Conservation (phyloP, 1,140 invertebrate species). For the Mya arenaria region DNA sequence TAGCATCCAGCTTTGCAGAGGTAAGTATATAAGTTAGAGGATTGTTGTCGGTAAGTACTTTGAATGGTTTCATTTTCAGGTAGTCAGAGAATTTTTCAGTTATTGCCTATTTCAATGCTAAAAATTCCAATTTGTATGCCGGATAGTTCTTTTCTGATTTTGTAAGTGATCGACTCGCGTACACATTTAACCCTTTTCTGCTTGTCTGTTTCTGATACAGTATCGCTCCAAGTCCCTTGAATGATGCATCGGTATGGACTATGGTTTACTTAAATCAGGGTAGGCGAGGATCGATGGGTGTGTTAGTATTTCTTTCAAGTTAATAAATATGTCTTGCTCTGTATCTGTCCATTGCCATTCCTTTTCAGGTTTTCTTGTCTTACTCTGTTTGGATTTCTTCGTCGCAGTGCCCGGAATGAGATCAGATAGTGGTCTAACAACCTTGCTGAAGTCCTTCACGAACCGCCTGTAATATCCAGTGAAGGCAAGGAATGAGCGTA, state of each 20-base stretch:
- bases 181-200: constrained; percentile 9
- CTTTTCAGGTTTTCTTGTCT: too few species aligned
- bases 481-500: not conserved
- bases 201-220: constrained; percentile 27
- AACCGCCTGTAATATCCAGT: not conserved
- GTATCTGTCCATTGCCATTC: constrained; percentile 5
- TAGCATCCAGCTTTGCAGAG: constrained; percentile 3
- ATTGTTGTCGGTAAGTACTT: constrained; percentile 15
- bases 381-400: not conserved
- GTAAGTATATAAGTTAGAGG: constrained; percentile 13
- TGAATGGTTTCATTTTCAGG: not conserved
- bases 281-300: constrained; percentile 4
- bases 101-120: constrained; percentile 13
- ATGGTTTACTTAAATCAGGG: constrained; percentile 11
- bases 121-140: constrained; percentile 24
- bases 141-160: constrained; percentile 18
- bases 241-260: constrained; percentile 6
- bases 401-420: not conserved
- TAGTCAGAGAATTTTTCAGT: constrained; percentile 23
- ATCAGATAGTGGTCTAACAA: not conserved
- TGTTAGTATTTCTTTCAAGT: constrained; percentile 12
- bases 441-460: constrained; percentile 4
- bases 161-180: not conserved
- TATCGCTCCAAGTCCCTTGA: not conserved
- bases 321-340: constrained; percentile 5